Conservation (phyloP, 2,888 invertebrate species). For the Balanococcus diminutus region DNA sequence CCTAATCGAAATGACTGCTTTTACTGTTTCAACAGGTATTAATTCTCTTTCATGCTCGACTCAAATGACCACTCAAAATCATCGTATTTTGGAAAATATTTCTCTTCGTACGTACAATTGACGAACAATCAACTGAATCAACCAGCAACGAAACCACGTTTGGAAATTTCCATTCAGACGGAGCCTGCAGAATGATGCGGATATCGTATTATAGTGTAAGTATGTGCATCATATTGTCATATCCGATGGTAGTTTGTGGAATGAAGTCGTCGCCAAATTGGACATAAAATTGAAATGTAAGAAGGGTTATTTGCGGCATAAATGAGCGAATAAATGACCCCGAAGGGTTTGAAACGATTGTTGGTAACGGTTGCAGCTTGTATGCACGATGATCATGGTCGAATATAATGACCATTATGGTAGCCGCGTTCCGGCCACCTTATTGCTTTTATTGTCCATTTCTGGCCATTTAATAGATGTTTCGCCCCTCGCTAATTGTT, state of each 20-base stretch:
- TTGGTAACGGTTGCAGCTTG: constrained; percentile 9
- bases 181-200: too few relatives aligned
- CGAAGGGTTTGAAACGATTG: constrained; percentile 23
- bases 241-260: too few relatives aligned
- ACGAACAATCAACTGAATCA: too few relatives aligned
- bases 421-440: constrained; percentile 43
- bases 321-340: constrained; percentile 48
- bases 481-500: constrained; percentile 53
- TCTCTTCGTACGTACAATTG: too few relatives aligned
- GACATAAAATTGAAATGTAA: constrained; percentile 30
- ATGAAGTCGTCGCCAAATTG: constrained; percentile 38
- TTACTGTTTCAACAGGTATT: too few relatives aligned
- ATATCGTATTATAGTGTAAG: neutral
- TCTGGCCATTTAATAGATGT: constrained; percentile 48
- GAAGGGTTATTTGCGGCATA: constrained; percentile 38
- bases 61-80: too few relatives aligned
- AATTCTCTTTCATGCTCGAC: too few relatives aligned
- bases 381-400: constrained; percentile 43
- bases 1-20: too few relatives aligned
- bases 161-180: too few relatives aligned
- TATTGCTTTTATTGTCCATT: constrained; percentile 54
- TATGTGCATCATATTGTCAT: neutral
- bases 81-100: too few relatives aligned
- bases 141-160: too few relatives aligned
- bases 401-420: constrained; percentile 51